Base-by-base conservation (phyloP, 1,140 invertebrate species). In the Charaxes varanes region DNA sequence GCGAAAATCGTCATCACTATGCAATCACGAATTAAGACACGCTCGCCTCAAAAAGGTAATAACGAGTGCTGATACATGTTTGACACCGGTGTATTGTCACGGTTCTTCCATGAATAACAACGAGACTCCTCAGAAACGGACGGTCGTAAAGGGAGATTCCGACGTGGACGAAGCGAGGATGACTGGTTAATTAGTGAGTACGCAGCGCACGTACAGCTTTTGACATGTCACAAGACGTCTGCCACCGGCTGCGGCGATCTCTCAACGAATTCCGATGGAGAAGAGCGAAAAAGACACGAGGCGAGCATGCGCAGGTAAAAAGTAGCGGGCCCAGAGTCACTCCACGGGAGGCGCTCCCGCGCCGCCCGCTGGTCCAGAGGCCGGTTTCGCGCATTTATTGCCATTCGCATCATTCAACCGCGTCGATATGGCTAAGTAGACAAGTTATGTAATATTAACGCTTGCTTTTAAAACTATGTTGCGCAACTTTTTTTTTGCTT, bases 241-340 rank as follows among this genome's bases (percentile, higher is more conserved):
- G 67, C 78, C 77, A 81, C 74, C 78, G 67, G 69, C 74, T 61
- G 66, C 72, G 78, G 73, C 67, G 67, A 72, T 72, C 73, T 66
- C 67, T 66, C 67, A 65, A 72, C 73, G 67, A 82, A 82, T 82
- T 82, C 78, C 78, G 44, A 78, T 72, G 60, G 71, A 62, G 53
- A 78, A 78, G 71, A 80, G 73, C 73, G 73, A 80, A 79, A 79
- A 82, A 74, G 70, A 80, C 78, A 82, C 78, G 76, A 76, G 73
- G 65, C 62, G 65, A 64, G 74, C 71, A 76, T 74, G 61, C 59
- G 57, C 26, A 30, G 51, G 46, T 63, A 82, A 82, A 82, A 82
- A 82, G 63, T 69, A 56, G 76, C 50, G 54, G 43, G 49, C 61
- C 65, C 54, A 41, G 62, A 46, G 58, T 54, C 36, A 42, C 77